A percentile compares a stretch with the other conserved stretches of the same genome.
phyloP scores from a whole-genome alignment of 2,113 vertebrate species.

The Lepidothrix coronata region DNA sequence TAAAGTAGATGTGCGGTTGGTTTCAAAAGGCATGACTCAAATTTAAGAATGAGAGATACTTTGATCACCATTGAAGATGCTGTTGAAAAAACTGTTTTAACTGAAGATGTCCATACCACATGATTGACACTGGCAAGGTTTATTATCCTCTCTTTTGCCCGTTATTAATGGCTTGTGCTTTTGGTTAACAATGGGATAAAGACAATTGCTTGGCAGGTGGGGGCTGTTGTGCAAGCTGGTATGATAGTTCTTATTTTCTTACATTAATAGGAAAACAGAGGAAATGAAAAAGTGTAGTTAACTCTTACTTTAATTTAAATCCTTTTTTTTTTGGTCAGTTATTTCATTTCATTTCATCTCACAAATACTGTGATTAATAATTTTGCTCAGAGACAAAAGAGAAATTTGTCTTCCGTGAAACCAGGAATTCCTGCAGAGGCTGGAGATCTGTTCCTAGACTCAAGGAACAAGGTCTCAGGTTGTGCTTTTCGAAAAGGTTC shows the following conservation, averaged over 20 bases:
- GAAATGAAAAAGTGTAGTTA: background rate
- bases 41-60: background rate
- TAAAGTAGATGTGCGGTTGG: background rate
- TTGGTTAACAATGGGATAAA: background rate
- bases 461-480: background rate
- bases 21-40: background rate
- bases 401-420: background rate
- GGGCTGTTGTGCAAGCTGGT: background rate
- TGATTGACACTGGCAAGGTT: background rate
- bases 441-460: background rate
- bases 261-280: background rate
- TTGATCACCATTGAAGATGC: background rate
- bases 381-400: background rate
- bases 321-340: background rate
- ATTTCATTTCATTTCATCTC: background rate
- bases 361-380: background rate
- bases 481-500: background rate
- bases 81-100: background rate
- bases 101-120: background rate
- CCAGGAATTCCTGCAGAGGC: background rate
- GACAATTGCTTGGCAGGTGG: fast-evolving
- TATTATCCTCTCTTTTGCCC: background rate
- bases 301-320: background rate
- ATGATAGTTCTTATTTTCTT: background rate
- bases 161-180: background rate